These are phyloP conservation scores for Chloroclysta siterata DNA, from an alignment of 2,888 invertebrate genomes.

Conservation along the genomic window DNA sequence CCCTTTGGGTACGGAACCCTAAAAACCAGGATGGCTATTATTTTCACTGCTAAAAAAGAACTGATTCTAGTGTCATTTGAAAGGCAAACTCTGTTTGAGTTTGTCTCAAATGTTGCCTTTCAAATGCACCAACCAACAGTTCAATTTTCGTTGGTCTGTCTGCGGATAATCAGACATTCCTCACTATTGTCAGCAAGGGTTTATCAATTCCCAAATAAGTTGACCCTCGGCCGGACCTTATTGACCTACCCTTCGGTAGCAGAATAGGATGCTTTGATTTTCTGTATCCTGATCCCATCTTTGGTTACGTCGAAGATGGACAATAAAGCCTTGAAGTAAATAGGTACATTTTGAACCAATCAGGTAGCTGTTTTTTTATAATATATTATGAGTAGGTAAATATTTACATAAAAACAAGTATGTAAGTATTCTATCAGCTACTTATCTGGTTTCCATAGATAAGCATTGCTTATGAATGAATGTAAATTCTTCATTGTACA, in stretches of 20 bases:
- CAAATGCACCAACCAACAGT: slow-evolving; percentile 28
- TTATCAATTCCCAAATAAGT: slow-evolving; percentile 73
- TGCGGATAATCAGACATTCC: slow-evolving; percentile 47
- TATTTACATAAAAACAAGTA: too few relatives aligned
- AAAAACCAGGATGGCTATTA: too few relatives aligned
- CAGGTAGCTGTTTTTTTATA: neutral
- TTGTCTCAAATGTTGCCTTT: too few relatives aligned
- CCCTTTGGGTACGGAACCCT: too few relatives aligned
- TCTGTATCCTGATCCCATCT: slow-evolving; percentile 29
- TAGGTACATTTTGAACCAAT: too few relatives aligned
- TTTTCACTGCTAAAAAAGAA: too few relatives aligned
- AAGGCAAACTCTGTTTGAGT: too few relatives aligned
- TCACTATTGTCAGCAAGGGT: slow-evolving; percentile 54
- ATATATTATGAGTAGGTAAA: too few relatives aligned
- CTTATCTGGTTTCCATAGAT: too few relatives aligned
- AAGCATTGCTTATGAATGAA: too few relatives aligned
- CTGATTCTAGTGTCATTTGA: neutral
- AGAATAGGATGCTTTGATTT: slow-evolving; percentile 40
- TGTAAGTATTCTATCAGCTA: too few relatives aligned
- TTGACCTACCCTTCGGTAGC: slow-evolving; percentile 34
- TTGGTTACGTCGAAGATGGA: slow-evolving; percentile 3
- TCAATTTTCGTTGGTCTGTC: slow-evolving; percentile 36
- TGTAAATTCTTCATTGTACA: too few relatives aligned
- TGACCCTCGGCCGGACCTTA: slow-evolving; percentile 51
- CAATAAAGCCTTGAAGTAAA: slow-evolving; percentile 4